Percentiles rank a stretch among this genome's conserved stretches.
Conservation (phyloP, 2,888 invertebrate species). For the Zygaena filipendulae region DNA sequence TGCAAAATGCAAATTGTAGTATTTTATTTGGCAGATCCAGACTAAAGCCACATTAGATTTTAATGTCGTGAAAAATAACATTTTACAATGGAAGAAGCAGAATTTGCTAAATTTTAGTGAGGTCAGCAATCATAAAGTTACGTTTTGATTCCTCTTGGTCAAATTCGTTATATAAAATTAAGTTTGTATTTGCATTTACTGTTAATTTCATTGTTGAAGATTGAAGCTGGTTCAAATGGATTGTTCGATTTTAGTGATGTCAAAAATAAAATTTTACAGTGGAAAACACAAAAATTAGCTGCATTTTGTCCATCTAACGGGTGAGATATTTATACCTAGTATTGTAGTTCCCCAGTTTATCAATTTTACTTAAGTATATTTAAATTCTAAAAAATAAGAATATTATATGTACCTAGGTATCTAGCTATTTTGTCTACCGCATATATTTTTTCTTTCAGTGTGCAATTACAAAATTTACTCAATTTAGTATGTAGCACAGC, state of each 20-base stretch:
- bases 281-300: conserved; percentile 56
- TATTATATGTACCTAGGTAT: neutral
- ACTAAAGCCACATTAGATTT: too few species aligned
- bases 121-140: too few species aligned
- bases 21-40: too few species aligned
- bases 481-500: conserved; percentile 73
- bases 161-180: too few species aligned
- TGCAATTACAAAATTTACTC: conserved; percentile 59
- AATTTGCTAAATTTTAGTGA: conserved; percentile 47
- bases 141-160: too few species aligned
- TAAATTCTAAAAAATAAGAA: neutral
- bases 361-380: conserved; percentile 1
- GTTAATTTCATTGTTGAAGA: conserved; percentile 28
- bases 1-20: too few species aligned
- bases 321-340: conserved; percentile 23
- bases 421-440: too few species aligned
- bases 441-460: too few species aligned
- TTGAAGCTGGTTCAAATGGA: conserved; percentile 44
- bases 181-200: too few species aligned
- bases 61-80: conserved; percentile 46
- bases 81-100: conserved; percentile 51
- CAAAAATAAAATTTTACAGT: conserved; percentile 58
- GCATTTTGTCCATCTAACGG: conserved; percentile 53
- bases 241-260: conserved; percentile 54
- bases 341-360: too few species aligned